Conservation (phyloP, 2,888 invertebrate species). For the Drosophila austrosaltans region DNA sequence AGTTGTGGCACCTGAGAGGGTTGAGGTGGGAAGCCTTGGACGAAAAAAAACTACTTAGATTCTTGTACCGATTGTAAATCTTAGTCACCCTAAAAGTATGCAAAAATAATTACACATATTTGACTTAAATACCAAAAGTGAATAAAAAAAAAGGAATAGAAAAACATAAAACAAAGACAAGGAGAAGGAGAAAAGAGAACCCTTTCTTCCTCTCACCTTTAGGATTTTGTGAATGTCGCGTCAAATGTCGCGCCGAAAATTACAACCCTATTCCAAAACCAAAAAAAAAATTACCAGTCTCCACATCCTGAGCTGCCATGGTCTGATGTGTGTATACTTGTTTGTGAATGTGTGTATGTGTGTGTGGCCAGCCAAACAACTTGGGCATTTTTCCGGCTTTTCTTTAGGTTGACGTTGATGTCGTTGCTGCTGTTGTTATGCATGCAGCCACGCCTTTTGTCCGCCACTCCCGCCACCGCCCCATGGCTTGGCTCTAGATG, state of each 20-base stretch:
- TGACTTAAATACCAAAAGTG: neutral
- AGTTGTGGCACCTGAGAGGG: neutral
- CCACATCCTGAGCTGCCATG: slow-evolving; percentile 23
- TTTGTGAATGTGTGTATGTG: slow-evolving; percentile 11
- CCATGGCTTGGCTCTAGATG: slow-evolving; percentile 17
- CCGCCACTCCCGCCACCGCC: slow-evolving; percentile 3
- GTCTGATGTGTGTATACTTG: neutral
- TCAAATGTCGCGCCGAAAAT: slow-evolving; percentile 82
- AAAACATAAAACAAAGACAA: neutral
- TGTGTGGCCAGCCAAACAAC: slow-evolving; percentile 62
- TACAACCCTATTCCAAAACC: slow-evolving; percentile 61
- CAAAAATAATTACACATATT: slow-evolving; percentile 19
- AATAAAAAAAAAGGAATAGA: neutral
- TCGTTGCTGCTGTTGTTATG: slow-evolving; percentile 43
- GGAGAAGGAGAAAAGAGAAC: neutral
- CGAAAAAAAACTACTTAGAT: neutral
- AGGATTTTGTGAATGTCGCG: slow-evolving; percentile 67
- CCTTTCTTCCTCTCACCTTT: neutral
- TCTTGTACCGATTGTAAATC: neutral
- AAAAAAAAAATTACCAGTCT: slow-evolving; percentile 52
- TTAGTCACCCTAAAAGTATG: neutral
- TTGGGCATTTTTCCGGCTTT: slow-evolving; percentile 77
- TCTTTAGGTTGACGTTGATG: slow-evolving; percentile 72
- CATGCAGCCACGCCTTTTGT: slow-evolving; percentile 60
- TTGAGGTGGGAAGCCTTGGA: neutral